Base-by-base conservation (phyloP, 2,113 vertebrate genomes). In the Rhinichthys klamathensis region DNA sequence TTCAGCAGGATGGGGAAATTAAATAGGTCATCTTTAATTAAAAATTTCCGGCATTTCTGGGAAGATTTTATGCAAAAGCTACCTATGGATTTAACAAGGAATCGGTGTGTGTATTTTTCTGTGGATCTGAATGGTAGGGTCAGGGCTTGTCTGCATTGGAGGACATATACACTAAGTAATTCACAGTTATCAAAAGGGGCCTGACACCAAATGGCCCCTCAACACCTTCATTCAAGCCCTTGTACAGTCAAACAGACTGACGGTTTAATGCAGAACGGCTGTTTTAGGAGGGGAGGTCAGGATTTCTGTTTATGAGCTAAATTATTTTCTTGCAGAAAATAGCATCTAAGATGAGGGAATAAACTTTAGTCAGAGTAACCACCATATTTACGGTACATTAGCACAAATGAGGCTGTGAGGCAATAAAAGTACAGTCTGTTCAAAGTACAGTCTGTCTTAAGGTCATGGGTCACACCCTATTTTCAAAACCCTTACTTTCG, bases 161-260 rank as follows among this genome's bases (percentile, higher is more conserved):
- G 41, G n/a, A 80, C 67, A 79, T 44, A 23, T 60, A 70, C 13
- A 75, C 11, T 75, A 54, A 86, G 77, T 27, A 86, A 86, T 65
- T 89, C 87, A 89, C 87, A 89, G 87, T 89, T 89, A 77, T 89
- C 44, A 73, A n/a, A 9, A 23, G 67, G 77, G 54, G 77, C 75
- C 75, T 49, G 56, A 84, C 65, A 51, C 49, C 73, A 86, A 88
- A 88, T 32, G 23, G 11, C 27, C 72, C 27, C 75, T 51, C 27
- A 84, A 51, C 18, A 63, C 49, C 61, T 89, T 84, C 13, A 79
- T 76, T 65, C 15, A 76, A 81, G 75, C 85, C 83, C 38, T 83
- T 85, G 78, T 79, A 83, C 32, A 63, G 46, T 81, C 49, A 30
- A 35, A 80, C 60, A 49, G 58, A 80, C 60, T 65, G 75, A 77